Percentiles rank a stretch among this genome's conserved stretches.
phyloP scores from a whole-genome alignment of 2,797 vertebrate species.

The Antrozous pallidus region DNA sequence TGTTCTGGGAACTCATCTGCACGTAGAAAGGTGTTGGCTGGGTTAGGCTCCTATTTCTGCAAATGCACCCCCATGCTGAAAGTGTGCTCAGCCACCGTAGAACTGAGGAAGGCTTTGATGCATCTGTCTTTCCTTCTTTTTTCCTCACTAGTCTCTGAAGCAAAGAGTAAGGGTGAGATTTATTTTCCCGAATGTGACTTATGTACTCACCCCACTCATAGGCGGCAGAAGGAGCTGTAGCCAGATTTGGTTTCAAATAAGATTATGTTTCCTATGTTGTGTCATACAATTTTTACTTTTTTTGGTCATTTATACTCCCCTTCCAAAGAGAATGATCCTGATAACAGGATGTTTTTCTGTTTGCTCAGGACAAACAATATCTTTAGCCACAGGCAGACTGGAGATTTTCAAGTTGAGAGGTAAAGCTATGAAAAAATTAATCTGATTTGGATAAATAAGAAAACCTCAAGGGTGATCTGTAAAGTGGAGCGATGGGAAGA shows the following conservation, averaged over 20 bases:
- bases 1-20: slow-evolving; percentile 23
- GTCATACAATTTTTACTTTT: neutral
- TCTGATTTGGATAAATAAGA: neutral
- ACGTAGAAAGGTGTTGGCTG: neutral
- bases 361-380: neutral
- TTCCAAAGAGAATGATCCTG: neutral
- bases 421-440: neutral
- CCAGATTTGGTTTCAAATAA: neutral
- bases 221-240: neutral
- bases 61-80: neutral
- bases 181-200: neutral
- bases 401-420: neutral
- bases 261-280: neutral
- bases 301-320: neutral
- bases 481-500: neutral
- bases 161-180: neutral
- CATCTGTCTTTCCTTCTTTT: neutral
- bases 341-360: neutral
- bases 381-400: neutral
- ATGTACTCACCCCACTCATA: neutral
- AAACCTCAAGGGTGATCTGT: neutral
- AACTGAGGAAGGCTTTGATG: neutral
- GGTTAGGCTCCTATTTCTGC: neutral
- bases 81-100: no score
- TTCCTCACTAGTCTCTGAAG: neutral